Evolutionary conservation across 2,888 invertebrate genomes (phyloP), one percentile per base, ranked within the genome.

Genomic region (Neoaliturus tenellus): DNA sequence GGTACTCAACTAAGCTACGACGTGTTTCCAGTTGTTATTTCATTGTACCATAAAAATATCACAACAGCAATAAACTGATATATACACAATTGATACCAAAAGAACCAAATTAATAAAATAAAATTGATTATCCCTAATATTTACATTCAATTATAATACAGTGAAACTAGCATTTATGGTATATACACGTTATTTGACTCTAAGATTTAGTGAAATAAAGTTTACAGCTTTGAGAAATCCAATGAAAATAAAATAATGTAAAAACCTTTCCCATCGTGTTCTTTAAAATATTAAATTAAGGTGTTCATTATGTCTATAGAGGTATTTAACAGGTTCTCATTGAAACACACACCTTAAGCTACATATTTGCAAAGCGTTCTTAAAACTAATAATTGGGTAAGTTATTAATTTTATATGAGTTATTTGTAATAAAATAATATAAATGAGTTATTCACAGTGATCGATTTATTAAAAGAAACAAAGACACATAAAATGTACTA

Each of bases 41-140:
- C 14, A 62, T 62, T 62, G 62, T 62, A 62, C 62, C 28, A 51
- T 62, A 28, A 62, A 62, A 62, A 55, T 62, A 62, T 62, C 62
- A 62, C 62, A 62, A 62, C 51, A 51, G 20, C 25, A 28, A 62
- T 62, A 28, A 28, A 62, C 10, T 62, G 20, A 51, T 51, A 28
- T 62, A 20, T 55, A 55, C 28, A 62, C 4, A 28, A 62, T 28
- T 20, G 62, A 28, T 62, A 28, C 62, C 62, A 62, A 62, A 62
- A 17, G 31, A 62, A 62, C 62, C 62, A 62, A 62, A 62, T 23
- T 23, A 51, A 62, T 25, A 25, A 62, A 62, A 25, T 28, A 14
- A 62, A 62, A 6, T 28, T 17, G 10, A 62, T 62, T 62, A 62
- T 31, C 23, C 25, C 25, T 25, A 31, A 14, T 62, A 62, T 62